Evolutionary conservation across 2,113 vertebrate species (phyloP), one percentile per base, ranked within the genome.

Genomic region (Corydoras maculifer): DNA sequence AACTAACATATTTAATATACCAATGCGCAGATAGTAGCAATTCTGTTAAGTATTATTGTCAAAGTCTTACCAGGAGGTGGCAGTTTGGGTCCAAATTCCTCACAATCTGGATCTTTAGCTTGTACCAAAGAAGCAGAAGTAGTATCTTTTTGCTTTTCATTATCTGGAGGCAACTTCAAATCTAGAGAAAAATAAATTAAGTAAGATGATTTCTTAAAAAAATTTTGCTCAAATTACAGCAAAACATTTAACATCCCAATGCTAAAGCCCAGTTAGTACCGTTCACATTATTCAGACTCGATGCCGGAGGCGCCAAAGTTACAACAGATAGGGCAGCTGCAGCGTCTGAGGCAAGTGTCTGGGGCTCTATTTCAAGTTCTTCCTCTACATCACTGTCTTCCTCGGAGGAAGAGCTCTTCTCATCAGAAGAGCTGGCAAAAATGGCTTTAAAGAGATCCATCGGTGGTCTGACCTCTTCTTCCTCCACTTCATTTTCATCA

Each of bases 391-490:
- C 68, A 3, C 75, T 66, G 13, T 94, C 84, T 30, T 63, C 93
- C 32, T 91, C 92, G n/a, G 93, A 93, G 0, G 93, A 93, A 4
- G 94, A 93, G 5, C 93, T 93, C 64, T 93, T 90, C 70, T 96
- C 94, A 64, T 96, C 94, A 0, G 94, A 98, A 4, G 96, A 99
- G 78, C 88, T 86, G 64, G 87, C 92, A 68, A 99, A 99, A 80
- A 99, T 96, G 74, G 94, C 96, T 65, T 94, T 98, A 80, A 99
- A 99, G 66, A 99, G 86, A 76, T 98, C 97, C 91, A 98, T 94
- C 11, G 96, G 80, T 6, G 94, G 96, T 29, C 89, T 82, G 14
- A 77, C 85, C 80, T 88, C 91, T 82, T 93, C 94, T 69, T 86
- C 86, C 3, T 83, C 89, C 6, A 81, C 62, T 15, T 89, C 87